phyloP scores from a whole-genome alignment of 2,113 vertebrate species.

The Pachyramphus minor region DNA sequence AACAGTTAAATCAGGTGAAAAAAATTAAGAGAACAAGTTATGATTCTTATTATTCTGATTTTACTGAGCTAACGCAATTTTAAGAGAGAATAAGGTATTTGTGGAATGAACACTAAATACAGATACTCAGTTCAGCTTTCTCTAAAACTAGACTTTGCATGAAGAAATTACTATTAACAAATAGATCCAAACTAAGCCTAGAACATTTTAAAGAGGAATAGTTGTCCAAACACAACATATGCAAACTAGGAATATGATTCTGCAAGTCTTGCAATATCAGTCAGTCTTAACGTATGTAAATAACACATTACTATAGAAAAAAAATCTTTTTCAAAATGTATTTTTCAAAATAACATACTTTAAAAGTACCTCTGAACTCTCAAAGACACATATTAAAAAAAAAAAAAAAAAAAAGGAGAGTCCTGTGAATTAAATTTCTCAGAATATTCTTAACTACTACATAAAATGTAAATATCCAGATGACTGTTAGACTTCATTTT shows the following conservation, averaged over 20 bases:
- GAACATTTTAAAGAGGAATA: background rate
- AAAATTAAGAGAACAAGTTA: background rate
- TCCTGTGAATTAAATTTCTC: background rate
- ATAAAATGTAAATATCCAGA: background rate
- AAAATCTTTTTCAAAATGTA: background rate
- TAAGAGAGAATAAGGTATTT: background rate
- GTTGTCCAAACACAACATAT: background rate
- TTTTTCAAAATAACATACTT: background rate
- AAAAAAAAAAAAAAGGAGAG: accelerated
- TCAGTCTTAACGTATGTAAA: background rate
- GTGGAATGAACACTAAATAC: background rate
- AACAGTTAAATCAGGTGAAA: background rate
- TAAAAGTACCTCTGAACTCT: background rate
- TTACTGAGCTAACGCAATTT: background rate
- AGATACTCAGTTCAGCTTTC: background rate
- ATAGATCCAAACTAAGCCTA: background rate
- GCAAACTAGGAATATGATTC: background rate
- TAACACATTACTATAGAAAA: background rate
- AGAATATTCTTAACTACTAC: background rate
- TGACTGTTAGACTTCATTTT: background rate
- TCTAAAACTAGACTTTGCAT: background rate
- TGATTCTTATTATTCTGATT: background rate
- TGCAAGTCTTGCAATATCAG: background rate
- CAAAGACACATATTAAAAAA: background rate
- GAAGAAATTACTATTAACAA: background rate